A percentile compares a stretch with the other conserved stretches of the same genome.
These are phyloP conservation scores for Rhynchonema sp. DNA, from an alignment of 2,888 invertebrate genomes.

Conservation along the genomic window DNA sequence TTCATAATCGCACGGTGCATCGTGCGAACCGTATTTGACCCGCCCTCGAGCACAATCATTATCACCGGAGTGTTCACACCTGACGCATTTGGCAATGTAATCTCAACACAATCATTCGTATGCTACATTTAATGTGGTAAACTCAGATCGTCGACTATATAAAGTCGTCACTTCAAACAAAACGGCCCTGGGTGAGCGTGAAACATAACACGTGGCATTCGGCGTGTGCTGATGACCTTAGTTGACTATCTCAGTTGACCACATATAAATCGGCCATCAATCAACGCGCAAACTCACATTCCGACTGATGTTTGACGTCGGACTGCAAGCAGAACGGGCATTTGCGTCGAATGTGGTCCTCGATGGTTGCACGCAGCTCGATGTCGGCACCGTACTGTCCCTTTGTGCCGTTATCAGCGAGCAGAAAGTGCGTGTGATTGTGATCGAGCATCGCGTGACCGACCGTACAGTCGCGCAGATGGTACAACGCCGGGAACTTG, in stretches of 20 bases:
- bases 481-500: too few species aligned
- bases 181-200: not conserved
- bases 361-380: slow-evolving; percentile 10
- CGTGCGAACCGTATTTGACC: too few species aligned
- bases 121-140: too few species aligned
- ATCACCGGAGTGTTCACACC: too few species aligned
- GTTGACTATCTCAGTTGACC: not conserved
- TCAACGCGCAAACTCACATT: not conserved
- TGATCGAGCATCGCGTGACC: slow-evolving; percentile 23
- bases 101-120: too few species aligned
- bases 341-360: slow-evolving; percentile 2
- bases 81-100: too few species aligned
- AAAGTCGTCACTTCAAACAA: too few species aligned
- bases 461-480: not conserved
- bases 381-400: slow-evolving; percentile 19
- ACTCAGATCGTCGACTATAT: too few species aligned
- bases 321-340: not conserved
- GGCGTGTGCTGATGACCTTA: not conserved
- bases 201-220: not conserved
- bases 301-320: not conserved
- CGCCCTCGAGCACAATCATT: too few species aligned
- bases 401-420: slow-evolving; percentile 29
- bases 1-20: too few species aligned
- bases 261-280: too few species aligned
- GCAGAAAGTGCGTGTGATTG: slow-evolving; percentile 31